Evolutionary conservation across 2,888 invertebrate genomes (phyloP), one percentile per base, ranked within the genome.

Genomic region (Abrostola tripartita): DNA sequence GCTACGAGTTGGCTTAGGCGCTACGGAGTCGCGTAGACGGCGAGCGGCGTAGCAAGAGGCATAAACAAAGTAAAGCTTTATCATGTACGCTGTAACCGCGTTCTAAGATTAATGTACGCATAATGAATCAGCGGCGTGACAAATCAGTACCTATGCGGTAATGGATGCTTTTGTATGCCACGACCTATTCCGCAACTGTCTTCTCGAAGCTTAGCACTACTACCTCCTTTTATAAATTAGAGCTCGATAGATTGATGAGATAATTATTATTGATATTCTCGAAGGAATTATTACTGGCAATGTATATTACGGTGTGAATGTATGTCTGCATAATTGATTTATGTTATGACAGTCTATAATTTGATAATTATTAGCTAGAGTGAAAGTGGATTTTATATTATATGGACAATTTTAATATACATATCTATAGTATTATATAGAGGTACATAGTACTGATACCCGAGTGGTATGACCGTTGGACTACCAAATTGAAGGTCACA

Each of bases 111-210:
- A 47, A 92, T 90, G 90, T 85, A 82, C 83, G 83, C 73, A 87
- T 90, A 91, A 91, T 92, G 91, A 92, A 91, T 92, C 91, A 91
- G 91, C 90, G 85, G 74, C 82, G 90, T 89, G 91, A 92, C 92
- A 92, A 92, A 92, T 92, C 90, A 90, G 89, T 83, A 82, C 83
- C 75, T 81, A 80, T 76, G 74, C 62, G 68, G 71, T 81, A 79
- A 81, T 82, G 78, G 64, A 78, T 73, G 70, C 65, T 68, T 78
- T 78, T 69, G 65, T 70, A 65, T 64, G 74, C 60, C 62, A 11
- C 50, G 55, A 74, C 71, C 53, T 61, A 66, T 74, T 69, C 52
- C 58, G 52, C 52, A 59, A 61, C 71, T 74, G 71, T 58, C 60
- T 65, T 58, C n/a, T 52, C 37, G 8, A 52, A 14, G 10, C 35